Conservation (phyloP, 2,888 invertebrate genomes). For the Myathropa florea region DNA sequence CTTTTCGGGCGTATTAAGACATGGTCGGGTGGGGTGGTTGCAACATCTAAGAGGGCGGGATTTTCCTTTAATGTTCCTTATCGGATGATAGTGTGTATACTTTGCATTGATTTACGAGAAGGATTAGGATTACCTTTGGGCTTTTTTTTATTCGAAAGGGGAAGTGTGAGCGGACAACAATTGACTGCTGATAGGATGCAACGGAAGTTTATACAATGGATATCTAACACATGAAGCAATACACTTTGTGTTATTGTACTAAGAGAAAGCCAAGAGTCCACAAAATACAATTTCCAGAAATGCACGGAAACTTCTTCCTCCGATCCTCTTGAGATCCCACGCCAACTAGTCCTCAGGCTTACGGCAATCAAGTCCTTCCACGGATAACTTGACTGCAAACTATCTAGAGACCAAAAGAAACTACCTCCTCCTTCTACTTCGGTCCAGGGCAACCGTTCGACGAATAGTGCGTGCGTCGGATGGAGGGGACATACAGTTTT, state of each 20-base stretch:
- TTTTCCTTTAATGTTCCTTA: constrained; percentile 21
- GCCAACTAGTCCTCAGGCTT: no score
- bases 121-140: constrained; percentile 40
- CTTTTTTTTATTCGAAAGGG: not conserved
- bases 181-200: not conserved
- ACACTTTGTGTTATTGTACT: not conserved
- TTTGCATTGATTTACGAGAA: constrained; percentile 56
- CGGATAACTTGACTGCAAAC: no score
- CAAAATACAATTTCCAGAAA: not conserved
- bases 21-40: not conserved
- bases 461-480: no score
- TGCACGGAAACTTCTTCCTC: no score
- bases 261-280: not conserved
- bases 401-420: no score
- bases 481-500: no score
- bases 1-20: constrained; percentile 53
- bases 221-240: not conserved
- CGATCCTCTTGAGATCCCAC: no score
- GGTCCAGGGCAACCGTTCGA: no score
- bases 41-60: constrained; percentile 14
- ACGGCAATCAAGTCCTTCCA: no score
- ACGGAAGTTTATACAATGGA: not conserved
- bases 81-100: constrained; percentile 43
- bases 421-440: no score
- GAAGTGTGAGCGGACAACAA: not conserved